Base-by-base conservation (phyloP, 2,888 invertebrate species). In the Cyclophora punctaria region DNA sequence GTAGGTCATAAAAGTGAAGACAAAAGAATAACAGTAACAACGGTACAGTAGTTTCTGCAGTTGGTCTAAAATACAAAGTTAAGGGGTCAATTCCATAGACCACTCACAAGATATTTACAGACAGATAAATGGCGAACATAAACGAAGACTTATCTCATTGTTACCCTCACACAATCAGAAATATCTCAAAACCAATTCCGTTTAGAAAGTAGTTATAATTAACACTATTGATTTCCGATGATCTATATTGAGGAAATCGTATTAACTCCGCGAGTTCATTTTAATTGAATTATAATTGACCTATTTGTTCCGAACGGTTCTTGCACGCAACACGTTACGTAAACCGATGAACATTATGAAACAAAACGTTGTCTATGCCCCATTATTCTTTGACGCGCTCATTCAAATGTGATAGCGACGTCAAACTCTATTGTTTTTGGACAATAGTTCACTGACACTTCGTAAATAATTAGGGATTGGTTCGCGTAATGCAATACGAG, bases 271-370 rank as follows among this genome's bases (percentile, higher is more conserved):
- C 53, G 56, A 56, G 55, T 56, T 53, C 47, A 55, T 53, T 55
- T 52, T 53, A 49, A 55, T 50, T 45, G 48, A 47, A 57, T 52
- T 54, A 48, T 60, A 57, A 61, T 59, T 61, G 57, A 59, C 56
- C 57, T 53, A 55, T 61, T 58, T 53, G 56, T 53, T 56, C 56
- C 47, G 47, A 56, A 34, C 57, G 59, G 59, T 59, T 61, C 55
- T 52, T 49, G 54, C 53, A 55, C 57, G 52, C 42, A 34, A 40
- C 42, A 35, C 4, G 7, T 46, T 46, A 37, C 37, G 20, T 46
- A 46, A 37, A 43, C 7, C 35, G 5, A 34, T 6, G 7, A 20
- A 42, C 48, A 41, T 60, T 57, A 57, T 56, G 54, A 57, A 53
- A 58, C 50, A 43, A 47, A 47, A 53, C 60, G 49, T 33, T 50